Base-by-base conservation (phyloP, 2,797 vertebrate species). In the Pelochelys cantorii region DNA sequence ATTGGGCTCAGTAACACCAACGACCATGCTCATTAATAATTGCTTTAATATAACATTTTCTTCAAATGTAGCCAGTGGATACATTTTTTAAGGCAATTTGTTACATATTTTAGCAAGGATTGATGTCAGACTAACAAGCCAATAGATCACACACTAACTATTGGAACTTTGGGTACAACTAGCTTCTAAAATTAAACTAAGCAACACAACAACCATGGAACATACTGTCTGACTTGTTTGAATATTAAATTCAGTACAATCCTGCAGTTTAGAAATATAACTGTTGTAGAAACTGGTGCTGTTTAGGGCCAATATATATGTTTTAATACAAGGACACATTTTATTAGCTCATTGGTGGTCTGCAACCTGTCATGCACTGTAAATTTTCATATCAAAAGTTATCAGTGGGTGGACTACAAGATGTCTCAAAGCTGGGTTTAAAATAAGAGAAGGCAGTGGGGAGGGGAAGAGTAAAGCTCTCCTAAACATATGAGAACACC, bases 121-220 rank as follows among this genome's bases (percentile, higher is more conserved):
- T 91, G 65, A 93, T 95, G 89, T 78, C 79, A 81, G 53, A 13
- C 65, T 54, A 88, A 34, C 10, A 17, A 85, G 31, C n/a, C 56
- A 71, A 78, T 85, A 74, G 3, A 89, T 78, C 27, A 11, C 7
- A 11, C 14, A 7, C 25, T 82, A 79, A 90, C 57, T 68, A 52
- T 29, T 81, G 80, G 74, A 90, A 93, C 78, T n/a, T 53, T n/a
- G 22, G 14, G 10, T 53, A 12, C 80, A n/a, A 52, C 42, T 12
- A 59, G 62, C 22, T 91, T 34, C 71, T 94, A 23, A 77, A 48
- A 62, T 82, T 42, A 77, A 52, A 48, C 52, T 29, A 77, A 77
- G 8, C 79, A 83, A 18, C 74, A 75, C 31, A 59, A 31, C 42
- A 92, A 7, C 31, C 52, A 37, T 82, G 52, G 17, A 53, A 71